Conservation (phyloP, 2,797 vertebrate species). For the Rhinatrema bivittatum region DNA sequence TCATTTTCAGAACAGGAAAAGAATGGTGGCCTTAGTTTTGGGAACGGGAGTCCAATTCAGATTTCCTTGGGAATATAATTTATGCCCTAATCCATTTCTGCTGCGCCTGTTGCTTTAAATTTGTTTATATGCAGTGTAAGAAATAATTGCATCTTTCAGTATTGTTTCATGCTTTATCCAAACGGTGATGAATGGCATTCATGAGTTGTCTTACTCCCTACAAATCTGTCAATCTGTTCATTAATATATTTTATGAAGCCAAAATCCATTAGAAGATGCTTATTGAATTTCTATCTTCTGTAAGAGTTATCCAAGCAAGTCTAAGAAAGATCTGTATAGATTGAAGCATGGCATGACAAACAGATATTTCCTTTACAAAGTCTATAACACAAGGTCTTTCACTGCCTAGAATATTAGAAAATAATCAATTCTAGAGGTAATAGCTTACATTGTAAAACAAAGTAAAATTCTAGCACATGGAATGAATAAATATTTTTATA, state of each 20-base stretch:
- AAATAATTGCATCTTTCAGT: constrained; percentile 1
- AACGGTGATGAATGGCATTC: constrained; percentile 24
- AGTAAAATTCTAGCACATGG: no score
- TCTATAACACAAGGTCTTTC: neutral
- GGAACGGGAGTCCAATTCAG: no score
- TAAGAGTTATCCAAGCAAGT: constrained; percentile 1
- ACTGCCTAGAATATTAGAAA: neutral
- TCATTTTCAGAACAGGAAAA: no score
- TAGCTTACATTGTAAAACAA: no score
- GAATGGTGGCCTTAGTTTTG: constrained; percentile 14
- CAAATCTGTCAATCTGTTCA: constrained; percentile 12
- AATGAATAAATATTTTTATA: no score
- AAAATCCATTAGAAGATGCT: constrained; percentile 12
- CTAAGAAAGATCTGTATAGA: neutral
- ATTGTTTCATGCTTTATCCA: constrained; percentile 20
- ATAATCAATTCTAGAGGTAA: no score
- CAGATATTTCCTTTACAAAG: neutral
- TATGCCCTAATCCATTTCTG: neutral
- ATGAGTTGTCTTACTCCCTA: constrained; percentile 19
- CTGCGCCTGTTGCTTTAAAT: neutral
- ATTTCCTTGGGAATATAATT: neutral
- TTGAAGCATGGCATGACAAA: constrained; percentile 5
- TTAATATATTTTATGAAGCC: constrained; percentile 24
- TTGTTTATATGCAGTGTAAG: neutral
- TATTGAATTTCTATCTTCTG: constrained; percentile 1